Evolutionary conservation across 2,797 vertebrate genomes (phyloP).

Genomic region (Saxicola maurus): DNA sequence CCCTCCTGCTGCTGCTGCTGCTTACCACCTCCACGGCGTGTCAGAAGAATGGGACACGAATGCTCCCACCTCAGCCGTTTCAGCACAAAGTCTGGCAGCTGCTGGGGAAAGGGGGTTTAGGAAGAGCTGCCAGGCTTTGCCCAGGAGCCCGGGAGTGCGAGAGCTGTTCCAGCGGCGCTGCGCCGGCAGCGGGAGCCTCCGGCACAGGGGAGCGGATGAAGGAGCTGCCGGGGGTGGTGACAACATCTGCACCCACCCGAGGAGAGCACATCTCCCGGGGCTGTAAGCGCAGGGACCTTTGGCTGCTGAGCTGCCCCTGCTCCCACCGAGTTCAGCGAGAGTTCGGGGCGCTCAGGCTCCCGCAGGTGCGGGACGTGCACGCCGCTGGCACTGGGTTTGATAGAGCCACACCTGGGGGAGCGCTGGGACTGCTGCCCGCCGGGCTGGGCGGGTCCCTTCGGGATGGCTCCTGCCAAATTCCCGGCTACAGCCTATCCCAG

Average conservation of each 20-base stretch:
- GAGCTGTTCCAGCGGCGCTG: neutral
- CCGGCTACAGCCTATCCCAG: neutral
- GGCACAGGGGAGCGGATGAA: conserved; percentile 30
- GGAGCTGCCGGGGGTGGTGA: conserved; percentile 12
- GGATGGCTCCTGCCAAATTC: neutral
- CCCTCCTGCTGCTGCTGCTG: neutral
- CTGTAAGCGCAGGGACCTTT: conserved; percentile 25
- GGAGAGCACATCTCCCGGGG: neutral
- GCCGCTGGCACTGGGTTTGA: neutral
- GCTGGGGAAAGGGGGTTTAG: neutral
- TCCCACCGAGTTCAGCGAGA: conserved; percentile 5
- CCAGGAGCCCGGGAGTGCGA: neutral
- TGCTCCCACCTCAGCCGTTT: neutral
- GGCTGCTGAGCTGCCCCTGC: neutral
- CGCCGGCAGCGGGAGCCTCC: conserved; percentile 30
- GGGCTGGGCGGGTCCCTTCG: neutral
- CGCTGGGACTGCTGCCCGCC: neutral
- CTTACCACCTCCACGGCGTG: conserved; percentile 23
- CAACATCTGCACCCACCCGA: conserved; percentile 48
- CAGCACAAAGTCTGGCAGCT: conserved; percentile 15
- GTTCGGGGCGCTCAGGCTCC: neutral
- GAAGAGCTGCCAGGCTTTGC: conserved; percentile 33
- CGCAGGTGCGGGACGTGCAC: neutral
- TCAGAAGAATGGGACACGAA: conserved; percentile 29
- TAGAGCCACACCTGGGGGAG: neutral